These are phyloP conservation scores for Lithosia quadra DNA, from an alignment of 2,888 invertebrate species.

Conservation along the genomic window DNA sequence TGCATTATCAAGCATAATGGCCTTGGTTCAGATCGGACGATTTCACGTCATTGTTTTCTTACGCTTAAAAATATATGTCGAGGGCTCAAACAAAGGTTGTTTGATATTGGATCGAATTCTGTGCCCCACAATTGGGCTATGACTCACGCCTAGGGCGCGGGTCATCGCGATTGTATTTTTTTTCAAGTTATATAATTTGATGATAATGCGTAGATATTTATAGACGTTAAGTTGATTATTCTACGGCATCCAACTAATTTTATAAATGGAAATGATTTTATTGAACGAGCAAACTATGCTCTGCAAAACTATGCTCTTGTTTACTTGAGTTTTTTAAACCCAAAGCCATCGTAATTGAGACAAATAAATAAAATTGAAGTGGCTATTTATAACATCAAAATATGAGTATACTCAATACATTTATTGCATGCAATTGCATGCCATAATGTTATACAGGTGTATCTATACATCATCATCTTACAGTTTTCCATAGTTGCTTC, in stretches of 20 bases:
- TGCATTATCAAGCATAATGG: slow-evolving; percentile 67
- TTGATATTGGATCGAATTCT: slow-evolving; percentile 53
- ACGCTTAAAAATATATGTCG: slow-evolving; percentile 83
- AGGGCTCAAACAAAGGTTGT: slow-evolving; percentile 82
- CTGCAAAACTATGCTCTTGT: no score
- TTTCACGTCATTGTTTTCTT: slow-evolving; percentile 85
- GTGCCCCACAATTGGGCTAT: slow-evolving; percentile 22
- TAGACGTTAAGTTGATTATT: background rate
- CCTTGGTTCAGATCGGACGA: slow-evolving; percentile 80
- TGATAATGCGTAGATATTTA: no score
- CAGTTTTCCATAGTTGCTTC: no score
- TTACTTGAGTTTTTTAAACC: no score
- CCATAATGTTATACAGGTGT: no score
- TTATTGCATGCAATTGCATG: no score
- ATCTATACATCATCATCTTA: background rate
- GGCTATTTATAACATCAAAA: no score
- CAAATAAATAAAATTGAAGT: no score
- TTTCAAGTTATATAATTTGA: background rate
- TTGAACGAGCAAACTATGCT: no score
- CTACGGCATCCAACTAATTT: background rate
- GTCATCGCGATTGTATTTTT: background rate
- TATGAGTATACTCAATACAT: no score
- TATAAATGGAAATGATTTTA: no score
- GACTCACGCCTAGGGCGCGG: slow-evolving; percentile 1
- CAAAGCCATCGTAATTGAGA: no score